Conservation (phyloP, 2,797 vertebrate genomes). For the Pangasius djambal region DNA sequence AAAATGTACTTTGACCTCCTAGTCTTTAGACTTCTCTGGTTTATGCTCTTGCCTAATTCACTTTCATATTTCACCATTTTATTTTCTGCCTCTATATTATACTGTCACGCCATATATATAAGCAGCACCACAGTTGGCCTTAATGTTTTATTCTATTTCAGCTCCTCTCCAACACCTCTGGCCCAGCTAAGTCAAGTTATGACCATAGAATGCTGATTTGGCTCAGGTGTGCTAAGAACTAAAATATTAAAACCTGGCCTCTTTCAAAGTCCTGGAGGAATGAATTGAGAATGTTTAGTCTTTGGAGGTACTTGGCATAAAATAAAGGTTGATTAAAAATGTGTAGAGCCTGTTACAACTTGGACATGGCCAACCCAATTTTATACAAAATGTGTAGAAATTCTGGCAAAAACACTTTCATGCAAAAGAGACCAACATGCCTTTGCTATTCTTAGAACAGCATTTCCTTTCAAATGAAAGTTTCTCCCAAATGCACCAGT, state of each 20-base stretch:
- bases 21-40: neutral
- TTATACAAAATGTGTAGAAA: neutral
- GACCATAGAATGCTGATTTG: slow-evolving; percentile 5
- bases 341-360: neutral
- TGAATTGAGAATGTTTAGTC: neutral
- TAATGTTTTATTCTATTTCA: slow-evolving; percentile 23
- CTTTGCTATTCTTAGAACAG: neutral
- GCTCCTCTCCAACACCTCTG: neutral
- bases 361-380: neutral
- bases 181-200: slow-evolving; percentile 1
- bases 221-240: neutral
- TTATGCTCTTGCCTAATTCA: slow-evolving; percentile 14
- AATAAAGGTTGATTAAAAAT: neutral
- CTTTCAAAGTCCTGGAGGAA: neutral
- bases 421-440: neutral
- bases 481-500: neutral
- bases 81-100: slow-evolving; percentile 7
- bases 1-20: slow-evolving; percentile 12
- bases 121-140: neutral
- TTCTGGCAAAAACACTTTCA: neutral
- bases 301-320: neutral
- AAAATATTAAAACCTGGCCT: neutral
- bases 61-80: slow-evolving; percentile 24
- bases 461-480: neutral
- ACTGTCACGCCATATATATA: neutral